Evolutionary conservation across 2,888 invertebrate genomes (phyloP), one percentile per base, ranked within the genome.

Genomic region (Vandiemenella viatica): DNA sequence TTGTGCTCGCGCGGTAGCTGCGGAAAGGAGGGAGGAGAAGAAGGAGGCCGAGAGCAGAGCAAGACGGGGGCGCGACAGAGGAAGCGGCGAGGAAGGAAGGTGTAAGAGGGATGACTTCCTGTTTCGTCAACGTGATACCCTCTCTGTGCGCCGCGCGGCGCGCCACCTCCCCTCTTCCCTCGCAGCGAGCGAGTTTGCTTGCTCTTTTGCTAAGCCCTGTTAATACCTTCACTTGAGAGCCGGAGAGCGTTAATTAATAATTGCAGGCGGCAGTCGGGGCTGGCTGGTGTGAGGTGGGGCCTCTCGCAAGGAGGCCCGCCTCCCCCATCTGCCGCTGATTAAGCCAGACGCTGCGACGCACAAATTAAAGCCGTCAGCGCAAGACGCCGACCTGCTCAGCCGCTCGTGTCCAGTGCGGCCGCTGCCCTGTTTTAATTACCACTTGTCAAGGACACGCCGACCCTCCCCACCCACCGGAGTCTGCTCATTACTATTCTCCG

Each of bases 241-340:
- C 37, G 46, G 49, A 45, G 49, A 49, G 44, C 49, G 49, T 52
- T 52, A 52, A 52, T 52, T 52, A 52, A 52, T 52, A 52, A 52
- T 52, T 52, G 52, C 50, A 22, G 18, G 50, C 47, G 37, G 43
- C 50, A 43, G 43, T 10, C 38, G 43, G 43, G 23, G n/a, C 10
- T 8, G 46, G 17, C n/a, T n/a, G 38, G 20, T 20, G 15, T 17
- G 42, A 23, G 16, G 20, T 22, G 22, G 32, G 48, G n/a, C n/a
- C n/a, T n/a, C n/a, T n/a, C n/a, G n/a, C n/a, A n/a, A n/a, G n/a
- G n/a, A 38, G 37, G 17, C 19, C 16, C 46, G 19, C 46, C 46
- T 38, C 37, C 37, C 40, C 23, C 7, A 41, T 22, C 40, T 15
- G 38, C 13, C 44, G 37, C 32, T 32, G 32, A 32, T 32, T 32